Conservation (phyloP, 1,140 invertebrate genomes). For the Globodera rostochiensis region DNA sequence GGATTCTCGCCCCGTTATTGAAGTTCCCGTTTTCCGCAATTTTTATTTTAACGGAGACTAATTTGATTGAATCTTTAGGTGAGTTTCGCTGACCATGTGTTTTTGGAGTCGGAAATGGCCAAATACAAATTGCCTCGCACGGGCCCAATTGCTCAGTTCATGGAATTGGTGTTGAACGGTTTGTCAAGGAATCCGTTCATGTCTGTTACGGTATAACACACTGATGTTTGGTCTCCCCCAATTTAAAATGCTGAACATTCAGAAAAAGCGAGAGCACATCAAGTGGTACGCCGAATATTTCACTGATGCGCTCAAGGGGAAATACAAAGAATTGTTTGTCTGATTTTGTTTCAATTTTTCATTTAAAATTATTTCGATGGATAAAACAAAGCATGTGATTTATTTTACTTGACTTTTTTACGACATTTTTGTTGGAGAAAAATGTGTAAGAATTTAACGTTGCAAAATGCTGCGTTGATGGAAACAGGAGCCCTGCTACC, state of each 20-base stretch:
- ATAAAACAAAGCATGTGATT: too few relatives aligned
- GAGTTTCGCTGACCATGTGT: conserved; percentile 88
- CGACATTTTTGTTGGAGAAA: too few relatives aligned
- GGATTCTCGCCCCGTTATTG: too few relatives aligned
- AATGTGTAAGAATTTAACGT: too few relatives aligned
- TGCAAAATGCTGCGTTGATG: too few relatives aligned
- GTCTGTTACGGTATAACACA: conserved; percentile 70
- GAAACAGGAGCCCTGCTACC: too few relatives aligned
- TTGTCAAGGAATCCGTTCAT: conserved; percentile 90
- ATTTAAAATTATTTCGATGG: too few relatives aligned
- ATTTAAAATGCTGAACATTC: conserved; percentile 1
- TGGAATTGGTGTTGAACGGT: conserved; percentile 88
- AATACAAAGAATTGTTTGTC: conserved; percentile 35
- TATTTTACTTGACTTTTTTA: too few relatives aligned
- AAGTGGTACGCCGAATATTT: conserved; percentile 91
- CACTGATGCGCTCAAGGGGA: conserved; percentile 66
- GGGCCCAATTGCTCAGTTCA: conserved; percentile 90
- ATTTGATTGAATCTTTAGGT: conserved; percentile 66
- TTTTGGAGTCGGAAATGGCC: conserved; percentile 79
- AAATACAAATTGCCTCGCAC: conserved; percentile 71
- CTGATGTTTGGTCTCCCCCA: too few relatives aligned
- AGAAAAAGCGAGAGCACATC: conserved; percentile 86
- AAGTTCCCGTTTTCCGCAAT: too few relatives aligned
- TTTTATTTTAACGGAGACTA: too few relatives aligned
- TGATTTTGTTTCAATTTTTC: not conserved